Base-by-base conservation (phyloP, 1,140 invertebrate genomes). In the Drosophila ercepeae region DNA sequence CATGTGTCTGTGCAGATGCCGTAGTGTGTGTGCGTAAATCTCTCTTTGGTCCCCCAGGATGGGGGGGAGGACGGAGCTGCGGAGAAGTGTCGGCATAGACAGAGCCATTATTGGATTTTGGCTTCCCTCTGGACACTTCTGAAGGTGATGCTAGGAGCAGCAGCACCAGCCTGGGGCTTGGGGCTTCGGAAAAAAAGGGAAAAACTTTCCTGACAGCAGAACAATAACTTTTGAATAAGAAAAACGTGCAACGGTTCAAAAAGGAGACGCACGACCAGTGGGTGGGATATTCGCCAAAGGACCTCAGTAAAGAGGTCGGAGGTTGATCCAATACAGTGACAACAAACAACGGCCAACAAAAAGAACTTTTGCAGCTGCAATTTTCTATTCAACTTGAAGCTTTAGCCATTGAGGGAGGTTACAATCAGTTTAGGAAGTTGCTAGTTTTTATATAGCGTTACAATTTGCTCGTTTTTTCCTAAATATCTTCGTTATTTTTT, bases 201-300 rank as follows among this genome's bases (percentile, higher is more conserved):
- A 42, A 60, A 73, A 75, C 71, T 63, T 67, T 77, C 54, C 77
- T 73, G 76, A 86, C 76, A 86, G 68, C 76, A 69, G 60, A 73
- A 77, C 76, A 86, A 86, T 86, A 86, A 81, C 81, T 86, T 67
- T 75, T 82, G 78, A 78, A 88, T 75, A 68, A 74, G 81, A 65
- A 73, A 52, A 81, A 74, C 81, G 72, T 57, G 72, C 81, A 75
- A 74, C 59, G 45, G 42, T 44, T 32, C 46, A 21, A 36, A 50
- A 48, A 41, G 59, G 42, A 25, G 44, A 41, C 13, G 34, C 64
- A 34, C 44, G 46, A 34, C 41, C 16, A 65, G 59, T 64, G 63
- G 59, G 61, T 16, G 23, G 48, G 65, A 27, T 53, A 34, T 53
- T 67, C 48, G 54, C 44, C 29, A 19, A 48, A 8, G 64, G 46